phyloP scores from a whole-genome alignment of 2,797 vertebrate genomes.

The Melanogrammus aeglefinus region DNA sequence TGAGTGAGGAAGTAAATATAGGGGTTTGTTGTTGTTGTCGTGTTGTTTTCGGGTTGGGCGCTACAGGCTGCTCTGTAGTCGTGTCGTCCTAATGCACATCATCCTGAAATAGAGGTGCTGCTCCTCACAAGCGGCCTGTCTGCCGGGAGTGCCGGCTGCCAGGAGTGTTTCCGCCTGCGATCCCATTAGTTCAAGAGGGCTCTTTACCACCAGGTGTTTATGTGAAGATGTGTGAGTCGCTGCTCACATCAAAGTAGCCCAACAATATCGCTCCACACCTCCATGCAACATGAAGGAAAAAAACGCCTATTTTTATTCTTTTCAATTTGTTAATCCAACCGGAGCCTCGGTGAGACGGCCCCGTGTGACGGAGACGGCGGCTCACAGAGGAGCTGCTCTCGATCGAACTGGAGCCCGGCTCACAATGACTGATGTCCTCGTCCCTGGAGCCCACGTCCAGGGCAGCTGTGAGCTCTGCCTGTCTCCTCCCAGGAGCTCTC shows the following conservation, averaged over 20 bases:
- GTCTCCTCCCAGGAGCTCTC: slow-evolving; percentile 23
- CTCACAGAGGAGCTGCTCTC: too few relatives aligned
- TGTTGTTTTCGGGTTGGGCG: not conserved
- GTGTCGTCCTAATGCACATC: not conserved
- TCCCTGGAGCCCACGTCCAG: too few relatives aligned
- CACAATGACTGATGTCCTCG: too few relatives aligned
- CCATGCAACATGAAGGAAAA: slow-evolving; percentile 26
- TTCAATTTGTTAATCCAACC: too few relatives aligned
- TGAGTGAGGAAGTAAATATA: not conserved
- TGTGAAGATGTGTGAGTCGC: slow-evolving; percentile 15
- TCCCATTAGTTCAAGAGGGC: slow-evolving; percentile 48
- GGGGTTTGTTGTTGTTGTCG: not conserved
- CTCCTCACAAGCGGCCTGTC: slow-evolving; percentile 36
- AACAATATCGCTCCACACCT: slow-evolving; percentile 28
- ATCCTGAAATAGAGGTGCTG: not conserved
- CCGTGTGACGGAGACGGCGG: too few relatives aligned
- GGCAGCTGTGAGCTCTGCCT: too few relatives aligned
- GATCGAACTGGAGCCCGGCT: too few relatives aligned
- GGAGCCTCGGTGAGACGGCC: too few relatives aligned
- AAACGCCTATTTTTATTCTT: slow-evolving; percentile 42
- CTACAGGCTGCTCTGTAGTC: not conserved
- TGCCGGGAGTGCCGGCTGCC: slow-evolving; percentile 28
- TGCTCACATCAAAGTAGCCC: slow-evolving; percentile 19
- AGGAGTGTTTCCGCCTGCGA: slow-evolving; percentile 43
- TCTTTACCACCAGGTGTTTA: slow-evolving; percentile 37